A percentile compares a stretch with the other conserved stretches of the same genome.
phyloP scores from a whole-genome alignment of 2,113 vertebrate genomes.

The Ochotona curzoniae region DNA sequence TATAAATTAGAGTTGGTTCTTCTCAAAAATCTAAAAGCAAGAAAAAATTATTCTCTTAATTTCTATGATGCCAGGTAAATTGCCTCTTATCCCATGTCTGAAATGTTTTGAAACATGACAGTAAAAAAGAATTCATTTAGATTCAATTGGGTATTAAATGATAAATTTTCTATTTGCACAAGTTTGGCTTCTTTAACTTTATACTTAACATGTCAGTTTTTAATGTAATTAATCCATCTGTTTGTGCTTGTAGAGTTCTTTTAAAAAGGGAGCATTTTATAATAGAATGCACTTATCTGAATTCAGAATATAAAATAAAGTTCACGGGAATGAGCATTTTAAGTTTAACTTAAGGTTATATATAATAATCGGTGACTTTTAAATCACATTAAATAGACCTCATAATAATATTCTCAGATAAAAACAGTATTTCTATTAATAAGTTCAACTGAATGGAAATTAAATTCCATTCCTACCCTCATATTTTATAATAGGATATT shows the following conservation, averaged over 20 bases:
- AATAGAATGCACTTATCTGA: slow-evolving; percentile 72
- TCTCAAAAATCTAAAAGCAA: slow-evolving; percentile 65
- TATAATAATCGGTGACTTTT: slow-evolving; percentile 61
- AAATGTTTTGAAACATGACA: slow-evolving; percentile 80
- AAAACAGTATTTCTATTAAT: slow-evolving; percentile 61
- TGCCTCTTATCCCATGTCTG: slow-evolving; percentile 71
- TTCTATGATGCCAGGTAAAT: slow-evolving; percentile 68
- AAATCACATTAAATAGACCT: slow-evolving; percentile 32
- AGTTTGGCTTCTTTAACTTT: slow-evolving; percentile 79
- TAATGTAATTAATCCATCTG: slow-evolving; percentile 82
- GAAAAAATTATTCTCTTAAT: slow-evolving; percentile 77
- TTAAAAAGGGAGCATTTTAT: slow-evolving; percentile 64
- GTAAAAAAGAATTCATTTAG: slow-evolving; percentile 79
- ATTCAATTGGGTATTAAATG: slow-evolving; percentile 78
- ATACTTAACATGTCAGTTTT: slow-evolving; percentile 75
- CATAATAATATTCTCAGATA: slow-evolving; percentile 56
- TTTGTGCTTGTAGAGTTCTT: slow-evolving; percentile 73
- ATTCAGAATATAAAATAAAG: slow-evolving; percentile 66
- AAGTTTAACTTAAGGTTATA: slow-evolving; percentile 65
- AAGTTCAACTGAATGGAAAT: slow-evolving; percentile 20
- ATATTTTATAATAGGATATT: slow-evolving; percentile 59
- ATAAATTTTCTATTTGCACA: slow-evolving; percentile 82
- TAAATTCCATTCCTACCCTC: slow-evolving; percentile 40
- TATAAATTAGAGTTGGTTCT: slow-evolving; percentile 68
- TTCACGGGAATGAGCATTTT: slow-evolving; percentile 66